A percentile compares a stretch with the other conserved stretches of the same genome.
phyloP scores from a whole-genome alignment of 2,888 invertebrate genomes.

The Blastobasis adustella region DNA sequence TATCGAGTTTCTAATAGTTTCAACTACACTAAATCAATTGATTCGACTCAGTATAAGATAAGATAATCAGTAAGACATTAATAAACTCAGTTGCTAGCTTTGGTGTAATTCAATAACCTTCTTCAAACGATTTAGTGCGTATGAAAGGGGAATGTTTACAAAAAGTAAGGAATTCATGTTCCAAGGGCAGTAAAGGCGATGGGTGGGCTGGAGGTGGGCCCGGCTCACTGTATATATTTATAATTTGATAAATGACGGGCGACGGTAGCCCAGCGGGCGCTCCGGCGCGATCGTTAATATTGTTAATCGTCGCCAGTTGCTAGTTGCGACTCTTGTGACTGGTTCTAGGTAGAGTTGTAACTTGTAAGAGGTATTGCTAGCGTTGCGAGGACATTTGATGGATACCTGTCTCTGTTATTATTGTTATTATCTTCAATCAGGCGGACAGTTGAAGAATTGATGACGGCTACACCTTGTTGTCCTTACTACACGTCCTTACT shows the following conservation, averaged over 20 bases:
- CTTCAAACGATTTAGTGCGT: not conserved
- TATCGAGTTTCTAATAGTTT: too few relatives aligned
- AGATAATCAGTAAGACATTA: too few relatives aligned
- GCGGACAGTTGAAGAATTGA: too few relatives aligned
- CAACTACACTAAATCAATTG: too few relatives aligned
- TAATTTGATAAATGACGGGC: slow-evolving; percentile 57
- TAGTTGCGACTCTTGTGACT: slow-evolving; percentile 11
- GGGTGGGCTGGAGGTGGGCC: slow-evolving; percentile 35
- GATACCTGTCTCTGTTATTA: too few relatives aligned
- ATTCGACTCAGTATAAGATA: too few relatives aligned
- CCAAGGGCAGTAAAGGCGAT: slow-evolving; percentile 28
- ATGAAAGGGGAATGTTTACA: not conserved
- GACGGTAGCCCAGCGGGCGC: slow-evolving; percentile 54
- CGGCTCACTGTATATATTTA: slow-evolving; percentile 33
- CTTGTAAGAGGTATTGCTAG: not conserved
- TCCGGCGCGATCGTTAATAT: slow-evolving; percentile 36
- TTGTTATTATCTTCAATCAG: too few relatives aligned
- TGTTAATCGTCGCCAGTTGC: slow-evolving; percentile 37
- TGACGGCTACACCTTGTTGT: too few relatives aligned
- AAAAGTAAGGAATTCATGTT: not conserved
- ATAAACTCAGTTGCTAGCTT: not conserved
- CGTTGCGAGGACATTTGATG: too few relatives aligned
- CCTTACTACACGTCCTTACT: too few relatives aligned
- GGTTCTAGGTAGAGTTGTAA: not conserved
- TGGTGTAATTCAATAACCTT: slow-evolving; percentile 3